Conservation (phyloP, 1,140 invertebrate genomes). For the Heliconius himera region DNA sequence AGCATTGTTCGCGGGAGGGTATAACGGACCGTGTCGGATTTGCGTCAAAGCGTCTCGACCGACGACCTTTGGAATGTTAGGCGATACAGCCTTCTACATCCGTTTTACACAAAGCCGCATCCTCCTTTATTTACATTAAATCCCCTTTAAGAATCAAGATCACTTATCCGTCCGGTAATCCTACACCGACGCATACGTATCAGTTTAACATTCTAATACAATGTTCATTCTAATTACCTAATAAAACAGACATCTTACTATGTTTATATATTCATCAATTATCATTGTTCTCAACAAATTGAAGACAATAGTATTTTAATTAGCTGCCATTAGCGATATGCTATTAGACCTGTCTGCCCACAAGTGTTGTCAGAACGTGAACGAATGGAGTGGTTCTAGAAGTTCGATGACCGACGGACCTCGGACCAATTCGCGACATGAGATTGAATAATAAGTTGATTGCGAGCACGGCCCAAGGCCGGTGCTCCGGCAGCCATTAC, state of each 20-base stretch:
- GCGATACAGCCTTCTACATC: slow-evolving; percentile 33
- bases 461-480: slow-evolving; percentile 74
- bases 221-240: background rate
- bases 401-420: slow-evolving; percentile 73
- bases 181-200: slow-evolving; percentile 12
- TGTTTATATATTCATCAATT: background rate
- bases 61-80: slow-evolving; percentile 57
- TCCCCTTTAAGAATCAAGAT: slow-evolving; percentile 3
- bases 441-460: slow-evolving; percentile 82
- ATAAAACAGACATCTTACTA: background rate
- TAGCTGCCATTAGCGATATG: slow-evolving; percentile 24
- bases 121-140: slow-evolving; percentile 28
- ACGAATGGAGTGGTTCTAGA: slow-evolving; percentile 61
- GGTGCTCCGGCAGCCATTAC: slow-evolving; percentile 73
- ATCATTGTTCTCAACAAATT: slow-evolving; percentile 4
- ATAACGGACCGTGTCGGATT: slow-evolving; percentile 79
- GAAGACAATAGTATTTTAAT: slow-evolving; percentile 13
- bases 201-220: background rate
- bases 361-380: slow-evolving; percentile 37
- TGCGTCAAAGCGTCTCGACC: slow-evolving; percentile 65
- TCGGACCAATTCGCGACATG: slow-evolving; percentile 81
- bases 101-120: slow-evolving; percentile 30
- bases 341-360: slow-evolving; percentile 26
- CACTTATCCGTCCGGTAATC: slow-evolving; percentile 4
- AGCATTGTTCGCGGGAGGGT: slow-evolving; percentile 74